Base-by-base conservation (phyloP, 2,888 invertebrate genomes). In the Drosophila fungiperda region DNA sequence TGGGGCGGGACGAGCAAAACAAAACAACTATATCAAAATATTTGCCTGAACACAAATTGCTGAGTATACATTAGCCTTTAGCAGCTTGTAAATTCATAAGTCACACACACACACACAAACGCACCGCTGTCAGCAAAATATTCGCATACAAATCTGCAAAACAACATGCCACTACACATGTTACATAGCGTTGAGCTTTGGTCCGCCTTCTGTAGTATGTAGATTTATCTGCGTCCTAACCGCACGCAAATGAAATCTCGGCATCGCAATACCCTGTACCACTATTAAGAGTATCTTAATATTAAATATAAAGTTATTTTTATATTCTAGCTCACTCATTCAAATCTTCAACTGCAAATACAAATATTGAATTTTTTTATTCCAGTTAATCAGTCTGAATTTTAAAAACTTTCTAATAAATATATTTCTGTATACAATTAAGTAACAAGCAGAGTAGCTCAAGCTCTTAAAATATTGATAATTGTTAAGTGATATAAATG, bases 71-170 rank as follows among this genome's bases (percentile, higher is more conserved):
- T 79, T 76, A 73, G 67, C 73, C 76, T 76, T 73, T 79, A 79
- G 62, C 76, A 79, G 78, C 68, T 69, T 79, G 78, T 79, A 79
- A 79, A 79, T 79, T 77, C 80, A 73, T 63, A 61, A 65, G 42
- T 36, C 54, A 70, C 70, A 59, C 42, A 45, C 12, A 20, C 20
- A 7, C 7, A 23, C 20, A 4, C 45, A 23, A 15, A 45, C 45
- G 15, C 15, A 15, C 15, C 53, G 11, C n/a, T 49, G 45, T 45
- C 52, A 58, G 74, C 69, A 75, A 76, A 81, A 81, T 73, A 81
- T 81, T 80, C 81, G 80, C 80, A 80, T 78, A 66, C 66, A 65
- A 80, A 80, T 80, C 81, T 80, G 72, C 78, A 65, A 78, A 75
- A 71, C 61, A 75, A 78, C 78, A 78, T 60, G 65, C 74, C 71